Base-by-base conservation (phyloP, 2,797 vertebrate genomes). In the Enteromius trimaculatus region DNA sequence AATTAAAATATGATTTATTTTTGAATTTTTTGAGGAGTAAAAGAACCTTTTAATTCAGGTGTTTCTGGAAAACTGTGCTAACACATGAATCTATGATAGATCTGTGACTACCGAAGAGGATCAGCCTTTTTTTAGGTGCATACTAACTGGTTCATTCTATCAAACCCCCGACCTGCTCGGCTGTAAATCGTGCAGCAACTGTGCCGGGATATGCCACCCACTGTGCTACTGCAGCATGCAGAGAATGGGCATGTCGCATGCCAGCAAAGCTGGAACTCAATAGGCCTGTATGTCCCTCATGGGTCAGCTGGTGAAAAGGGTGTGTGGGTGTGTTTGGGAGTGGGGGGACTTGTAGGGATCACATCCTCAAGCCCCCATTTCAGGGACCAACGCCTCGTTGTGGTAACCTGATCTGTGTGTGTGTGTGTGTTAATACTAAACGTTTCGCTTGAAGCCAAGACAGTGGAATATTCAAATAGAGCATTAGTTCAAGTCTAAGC, bases 151-250 rank as follows among this genome's bases (percentile, higher is more conserved):
- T 92, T 85, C 86, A 69, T 79, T 90, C 90, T 89, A 93, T 92
- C 93, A 94, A 95, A 91, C 84, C 93, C 93, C 93, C 93, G 91
- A 93, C 92, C 93, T 82, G 34, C 5, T 47, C 60, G 82, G 90
- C 86, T 77, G 88, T 95, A 94, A 95, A 95, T 95, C 90, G 83
- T 85, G 85, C 89, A 91, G 93, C 93, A 95, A 94, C 94, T 94
- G 94, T 88, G 88, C 88, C 82, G 90, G 26, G 78, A 88, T 86
- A 85, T 90, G 93, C 95, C 94, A 95, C 94, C 94, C 95, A 95
- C 93, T 89, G 92, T 88, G 93, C 88, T 87, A 70, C 86, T 66
- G 91, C 90, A 90, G 91, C 88, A 90, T 91, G 92, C 87, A 87
- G 88, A 90, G 89, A 91, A 91, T 86, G 92, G 92, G 91, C 93